These are phyloP conservation scores for Drosophila neocordata DNA, from an alignment of 1,140 invertebrate species.

Conservation along the genomic window DNA sequence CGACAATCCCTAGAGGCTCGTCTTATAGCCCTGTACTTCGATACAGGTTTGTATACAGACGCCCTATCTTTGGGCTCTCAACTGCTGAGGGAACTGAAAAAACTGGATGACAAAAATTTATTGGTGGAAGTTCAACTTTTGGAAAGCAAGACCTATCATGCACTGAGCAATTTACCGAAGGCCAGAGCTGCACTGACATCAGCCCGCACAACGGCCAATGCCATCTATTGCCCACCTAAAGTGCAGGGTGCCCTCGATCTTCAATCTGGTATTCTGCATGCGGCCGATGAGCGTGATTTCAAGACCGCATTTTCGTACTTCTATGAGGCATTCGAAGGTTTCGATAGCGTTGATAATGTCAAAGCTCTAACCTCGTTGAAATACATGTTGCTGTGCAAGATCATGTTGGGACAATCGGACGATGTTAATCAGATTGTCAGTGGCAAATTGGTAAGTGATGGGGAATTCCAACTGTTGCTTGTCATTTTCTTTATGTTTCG, in stretches of 20 bases:
- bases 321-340: conserved; percentile 99
- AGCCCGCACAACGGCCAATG: conserved; percentile 99
- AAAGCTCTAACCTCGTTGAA: conserved; percentile 97
- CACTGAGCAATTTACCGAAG: conserved; percentile 97
- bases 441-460: conserved; percentile 89
- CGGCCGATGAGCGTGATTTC: conserved; percentile 99
- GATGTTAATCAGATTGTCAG: conserved; percentile 98
- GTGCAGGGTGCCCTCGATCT: conserved; percentile 98
- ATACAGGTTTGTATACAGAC: conserved; percentile 94
- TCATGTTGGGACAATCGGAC: conserved; percentile 97
- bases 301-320: conserved; percentile 99
- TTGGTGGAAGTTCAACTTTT: conserved; percentile 98
- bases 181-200: conserved; percentile 98
- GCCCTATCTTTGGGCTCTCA: conserved; percentile 92
- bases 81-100: conserved; percentile 97
- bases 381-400: conserved; percentile 99
- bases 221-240: conserved; percentile 99
- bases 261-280: conserved; percentile 99
- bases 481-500: not conserved
- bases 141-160: conserved; percentile 99
- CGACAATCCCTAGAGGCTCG: conserved; percentile 97
- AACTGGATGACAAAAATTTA: conserved; percentile 99
- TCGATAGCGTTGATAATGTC: conserved; percentile 96
- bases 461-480: not conserved
- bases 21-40: conserved; percentile 96